Percentiles rank a stretch among this genome's conserved stretches.
Evolutionary conservation across 2,797 vertebrate genomes (phyloP).

Genomic region (Sebastes dallii): DNA sequence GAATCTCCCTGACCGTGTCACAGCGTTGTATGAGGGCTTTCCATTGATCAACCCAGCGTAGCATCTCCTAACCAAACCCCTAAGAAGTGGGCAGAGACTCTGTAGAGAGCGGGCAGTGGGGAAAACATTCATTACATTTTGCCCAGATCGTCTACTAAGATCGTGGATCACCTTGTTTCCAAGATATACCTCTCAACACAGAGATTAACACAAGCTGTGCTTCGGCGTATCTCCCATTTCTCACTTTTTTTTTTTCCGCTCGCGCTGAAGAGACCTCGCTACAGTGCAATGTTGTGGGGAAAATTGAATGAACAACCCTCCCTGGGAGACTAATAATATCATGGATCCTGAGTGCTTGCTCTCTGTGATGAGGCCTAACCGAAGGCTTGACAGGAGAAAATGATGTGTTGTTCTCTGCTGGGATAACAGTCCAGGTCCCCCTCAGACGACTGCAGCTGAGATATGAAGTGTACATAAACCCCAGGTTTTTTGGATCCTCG

Average conservation of each 20-base stretch:
- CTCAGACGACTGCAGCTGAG: conserved; percentile 61
- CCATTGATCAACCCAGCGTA: conserved; percentile 22
- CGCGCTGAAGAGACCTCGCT: conserved; percentile 44
- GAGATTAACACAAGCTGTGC: conserved; percentile 48
- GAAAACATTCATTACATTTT: conserved; percentile 15
- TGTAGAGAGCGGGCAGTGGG: background rate
- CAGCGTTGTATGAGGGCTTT: conserved; percentile 4
- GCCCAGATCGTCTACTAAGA: conserved; percentile 18
- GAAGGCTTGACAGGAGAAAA: conserved; percentile 81
- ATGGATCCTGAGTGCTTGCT: conserved; percentile 76
- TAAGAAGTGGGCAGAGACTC: background rate
- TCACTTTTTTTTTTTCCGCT: conserved; percentile 14
- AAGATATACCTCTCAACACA: conserved; percentile 25
- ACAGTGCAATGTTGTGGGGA: conserved; percentile 62
- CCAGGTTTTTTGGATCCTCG: conserved; percentile 62
- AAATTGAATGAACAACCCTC: conserved; percentile 75
- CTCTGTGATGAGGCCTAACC: conserved; percentile 77
- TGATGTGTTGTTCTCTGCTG: conserved; percentile 78
- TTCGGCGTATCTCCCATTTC: conserved; percentile 10
- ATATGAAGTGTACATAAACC: conserved; percentile 77
- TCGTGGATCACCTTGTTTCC: conserved; percentile 37
- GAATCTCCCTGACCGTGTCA: conserved; percentile 41
- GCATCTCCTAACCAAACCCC: conserved; percentile 2
- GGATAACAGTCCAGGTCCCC: conserved; percentile 65
- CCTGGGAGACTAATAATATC: conserved; percentile 80